Percentiles rank a stretch among this genome's conserved stretches.
Conservation (phyloP, 2,888 invertebrate species). For the Acanthosoma haemorrhoidale region DNA sequence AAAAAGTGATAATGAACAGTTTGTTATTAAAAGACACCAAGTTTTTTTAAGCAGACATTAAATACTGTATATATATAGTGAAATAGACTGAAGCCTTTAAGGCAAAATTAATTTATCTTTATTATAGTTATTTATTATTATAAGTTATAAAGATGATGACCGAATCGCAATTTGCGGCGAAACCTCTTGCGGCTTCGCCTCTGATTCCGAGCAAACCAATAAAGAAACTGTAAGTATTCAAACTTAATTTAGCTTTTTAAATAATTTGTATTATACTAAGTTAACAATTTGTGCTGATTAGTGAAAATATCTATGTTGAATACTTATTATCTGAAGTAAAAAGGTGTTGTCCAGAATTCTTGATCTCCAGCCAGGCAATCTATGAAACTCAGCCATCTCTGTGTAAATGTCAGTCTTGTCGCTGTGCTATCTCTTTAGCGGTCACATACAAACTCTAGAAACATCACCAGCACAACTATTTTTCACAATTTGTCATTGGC, state of each 20-base stretch:
- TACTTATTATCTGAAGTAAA: no score
- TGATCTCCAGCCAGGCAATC: no score
- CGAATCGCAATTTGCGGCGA: slow-evolving; percentile 20
- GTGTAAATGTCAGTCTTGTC: no score
- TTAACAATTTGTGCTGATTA: not conserved
- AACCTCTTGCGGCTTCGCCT: not conserved
- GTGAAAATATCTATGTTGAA: no score
- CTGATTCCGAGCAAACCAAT: not conserved
- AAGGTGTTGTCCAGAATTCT: no score
- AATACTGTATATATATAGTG: slow-evolving; percentile 5
- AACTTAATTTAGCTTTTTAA: not conserved
- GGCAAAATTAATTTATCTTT: slow-evolving; percentile 4
- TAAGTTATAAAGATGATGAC: slow-evolving; percentile 27
- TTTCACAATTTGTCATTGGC: no score
- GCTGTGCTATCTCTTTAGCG: no score
- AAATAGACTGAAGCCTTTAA: slow-evolving; percentile 1
- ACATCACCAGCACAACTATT: no score
- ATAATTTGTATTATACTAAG: not conserved
- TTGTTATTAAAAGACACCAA: not conserved
- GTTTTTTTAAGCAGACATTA: slow-evolving; percentile 1
- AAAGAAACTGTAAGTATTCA: slow-evolving; percentile 12
- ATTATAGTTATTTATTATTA: slow-evolving; percentile 3
- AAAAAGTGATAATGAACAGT: slow-evolving; percentile 20
- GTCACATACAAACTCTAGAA: no score
- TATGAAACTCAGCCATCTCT: no score